Conservation (phyloP, 2,797 vertebrate genomes). For the Pseudochaenichthys georgianus region DNA sequence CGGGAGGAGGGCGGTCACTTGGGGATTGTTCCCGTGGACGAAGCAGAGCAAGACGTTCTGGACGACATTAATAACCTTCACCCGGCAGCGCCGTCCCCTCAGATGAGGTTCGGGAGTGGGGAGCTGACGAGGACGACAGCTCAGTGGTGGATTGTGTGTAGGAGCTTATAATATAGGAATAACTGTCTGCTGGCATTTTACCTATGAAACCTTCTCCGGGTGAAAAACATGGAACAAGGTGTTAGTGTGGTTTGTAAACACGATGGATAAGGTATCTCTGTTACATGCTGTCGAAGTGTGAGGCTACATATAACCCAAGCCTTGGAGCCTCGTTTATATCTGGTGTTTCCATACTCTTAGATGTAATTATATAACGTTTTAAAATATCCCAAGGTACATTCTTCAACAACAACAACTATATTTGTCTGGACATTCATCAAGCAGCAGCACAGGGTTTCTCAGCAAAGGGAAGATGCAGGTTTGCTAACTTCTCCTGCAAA, state of each 20-base stretch:
- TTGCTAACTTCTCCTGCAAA: background rate
- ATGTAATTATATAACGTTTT: slow-evolving; percentile 37
- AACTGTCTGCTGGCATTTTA: background rate
- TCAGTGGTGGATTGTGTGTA: slow-evolving; percentile 84
- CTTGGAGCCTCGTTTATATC: slow-evolving; percentile 30
- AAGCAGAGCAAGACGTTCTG: slow-evolving; percentile 73
- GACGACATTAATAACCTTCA: slow-evolving; percentile 84
- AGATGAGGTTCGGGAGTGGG: slow-evolving; percentile 88
- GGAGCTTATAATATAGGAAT: background rate
- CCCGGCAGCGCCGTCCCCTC: slow-evolving; percentile 80
- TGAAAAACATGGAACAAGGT: background rate
- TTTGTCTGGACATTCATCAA: slow-evolving; percentile 11
- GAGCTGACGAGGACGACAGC: slow-evolving; percentile 81
- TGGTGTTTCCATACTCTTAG: slow-evolving; percentile 24
- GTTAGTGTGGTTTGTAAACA: slow-evolving; percentile 38
- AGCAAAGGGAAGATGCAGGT: background rate
- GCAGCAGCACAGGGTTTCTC: slow-evolving; percentile 6
- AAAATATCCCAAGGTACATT: slow-evolving; percentile 37
- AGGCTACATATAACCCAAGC: slow-evolving; percentile 34
- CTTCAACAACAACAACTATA: slow-evolving; percentile 6
- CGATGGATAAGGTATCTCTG: slow-evolving; percentile 29
- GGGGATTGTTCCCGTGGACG: slow-evolving; percentile 64
- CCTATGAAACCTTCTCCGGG: background rate
- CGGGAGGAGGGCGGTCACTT: slow-evolving; percentile 81
- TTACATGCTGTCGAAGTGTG: slow-evolving; percentile 14